phyloP scores from a whole-genome alignment of 2,888 invertebrate genomes.

The Hypsopygia costalis region DNA sequence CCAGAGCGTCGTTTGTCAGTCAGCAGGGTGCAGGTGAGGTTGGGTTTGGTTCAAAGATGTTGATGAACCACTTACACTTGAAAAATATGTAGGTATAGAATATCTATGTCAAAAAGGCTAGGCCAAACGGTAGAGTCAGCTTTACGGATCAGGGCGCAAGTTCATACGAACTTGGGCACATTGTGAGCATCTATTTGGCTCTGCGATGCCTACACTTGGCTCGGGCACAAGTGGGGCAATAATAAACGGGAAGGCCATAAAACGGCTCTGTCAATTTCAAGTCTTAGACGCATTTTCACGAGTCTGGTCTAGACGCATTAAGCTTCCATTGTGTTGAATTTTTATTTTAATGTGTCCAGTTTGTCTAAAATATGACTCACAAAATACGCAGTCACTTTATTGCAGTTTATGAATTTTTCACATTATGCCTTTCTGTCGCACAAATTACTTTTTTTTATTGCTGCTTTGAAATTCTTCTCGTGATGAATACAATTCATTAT shows the following conservation, averaged over 20 bases:
- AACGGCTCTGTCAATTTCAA: slow-evolving; percentile 50
- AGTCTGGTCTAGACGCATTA: slow-evolving; percentile 55
- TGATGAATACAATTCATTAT: slow-evolving; percentile 2
- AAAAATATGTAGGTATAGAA: too few species aligned
- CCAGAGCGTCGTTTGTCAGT: too few species aligned
- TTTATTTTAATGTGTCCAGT: slow-evolving; percentile 13
- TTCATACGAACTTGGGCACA: slow-evolving; percentile 11
- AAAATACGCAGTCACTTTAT: slow-evolving; percentile 8
- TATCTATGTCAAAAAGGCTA: too few species aligned
- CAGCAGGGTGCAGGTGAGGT: too few species aligned
- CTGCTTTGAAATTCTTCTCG: slow-evolving; percentile 1
- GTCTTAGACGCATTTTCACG: slow-evolving; percentile 39
- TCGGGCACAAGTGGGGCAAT: slow-evolving; percentile 57
- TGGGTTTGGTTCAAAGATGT: too few species aligned
- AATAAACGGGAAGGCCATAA: slow-evolving; percentile 48
- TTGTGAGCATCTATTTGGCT: slow-evolving; percentile 40
- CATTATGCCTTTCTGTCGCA: neutral
- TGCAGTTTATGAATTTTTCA: slow-evolving; percentile 8
- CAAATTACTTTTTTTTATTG: neutral
- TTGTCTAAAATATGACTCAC: slow-evolving; percentile 5
- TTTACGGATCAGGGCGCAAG: slow-evolving; percentile 14
- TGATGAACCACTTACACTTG: too few species aligned
- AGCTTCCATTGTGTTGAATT: slow-evolving; percentile 25
- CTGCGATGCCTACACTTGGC: slow-evolving; percentile 43
- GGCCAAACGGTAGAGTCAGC: too few species aligned